Base-by-base conservation (phyloP, 2,888 invertebrate species). In the Homarus gammarus region DNA sequence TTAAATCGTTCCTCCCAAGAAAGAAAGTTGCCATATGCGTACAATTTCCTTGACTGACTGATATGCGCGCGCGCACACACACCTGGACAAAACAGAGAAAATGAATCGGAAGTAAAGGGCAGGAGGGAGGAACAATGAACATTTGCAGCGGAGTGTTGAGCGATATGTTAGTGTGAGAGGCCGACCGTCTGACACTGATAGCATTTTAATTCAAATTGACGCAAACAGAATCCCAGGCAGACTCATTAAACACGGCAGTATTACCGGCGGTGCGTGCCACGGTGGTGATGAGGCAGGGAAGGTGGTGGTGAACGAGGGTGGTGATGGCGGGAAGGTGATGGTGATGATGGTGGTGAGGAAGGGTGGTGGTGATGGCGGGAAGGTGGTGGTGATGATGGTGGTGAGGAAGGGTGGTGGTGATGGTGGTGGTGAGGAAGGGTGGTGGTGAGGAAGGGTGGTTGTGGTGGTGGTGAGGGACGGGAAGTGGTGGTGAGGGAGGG, bases 141-240 rank as follows among this genome's bases (percentile, higher is more conserved):
- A 10, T 56, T 56, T 56, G 10, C 49, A 49, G 10, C 8, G 56
- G 15, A 56, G 56, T 22, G 56, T 18, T 56, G 56, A 56, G 22
- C 56, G 56, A 56, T 75, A 75, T 44, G 75, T 75, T 49, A 75
- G 75, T 27, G 27, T 6, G 75, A 75, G 75, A 44, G 73, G 56
- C 31, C 12, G 77, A 27, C 51, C 15, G 33, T 18, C 33, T n/a
- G 77, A 78, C 77, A 51, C 33, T 51, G 77, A 78, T 78, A 78
- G 77, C 51, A 51, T 78, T 78, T 78, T 78, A 78, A 78, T 78
- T 78, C 77, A 78, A 78, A 78, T 78, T 49, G 56, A 78, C 77
- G 56, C 77, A 78, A 56, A 78, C 77, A 78, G 77, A 78, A 49
- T 78, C 49, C 51, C 51, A 78, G 77, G 56, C 51, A 51, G 51